These are phyloP conservation scores for Hydropsyche tenuis DNA, from an alignment of 1,140 invertebrate species.

Conservation along the genomic window DNA sequence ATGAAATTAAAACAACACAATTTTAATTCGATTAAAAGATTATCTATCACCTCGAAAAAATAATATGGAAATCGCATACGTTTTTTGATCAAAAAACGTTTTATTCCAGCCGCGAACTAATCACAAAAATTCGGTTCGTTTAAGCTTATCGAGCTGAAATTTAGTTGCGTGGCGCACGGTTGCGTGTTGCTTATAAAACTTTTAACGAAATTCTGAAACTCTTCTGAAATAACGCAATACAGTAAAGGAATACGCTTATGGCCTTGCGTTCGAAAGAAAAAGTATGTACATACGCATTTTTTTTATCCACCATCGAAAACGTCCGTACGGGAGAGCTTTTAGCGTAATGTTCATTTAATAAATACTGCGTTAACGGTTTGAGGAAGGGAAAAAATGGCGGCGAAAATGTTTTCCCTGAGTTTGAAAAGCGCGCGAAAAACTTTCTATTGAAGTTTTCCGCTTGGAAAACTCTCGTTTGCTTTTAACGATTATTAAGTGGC, in stretches of 20 bases:
- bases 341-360: constrained; percentile 8
- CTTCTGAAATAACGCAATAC: background rate
- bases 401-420: background rate
- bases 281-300: too few species aligned
- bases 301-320: background rate
- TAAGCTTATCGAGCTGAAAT: background rate
- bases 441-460: constrained; percentile 21
- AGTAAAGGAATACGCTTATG: too few species aligned
- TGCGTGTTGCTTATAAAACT: constrained; percentile 20
- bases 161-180: constrained; percentile 3
- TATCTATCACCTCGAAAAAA: background rate
- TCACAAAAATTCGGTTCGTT: constrained; percentile 9
- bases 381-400: background rate
- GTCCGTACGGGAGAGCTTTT: background rate
- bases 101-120: background rate
- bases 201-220: constrained; percentile 14
- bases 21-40: background rate
- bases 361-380: background rate
- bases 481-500: constrained; percentile 11
- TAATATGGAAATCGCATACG: background rate
- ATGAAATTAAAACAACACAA: too few species aligned
- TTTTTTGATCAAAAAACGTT: background rate
- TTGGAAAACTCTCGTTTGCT: background rate
- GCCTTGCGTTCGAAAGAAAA: too few species aligned
- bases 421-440: background rate